Percentiles rank a stretch among this genome's conserved stretches.
Conservation (phyloP, 2,888 invertebrate species). For the Byasa hedistus region DNA sequence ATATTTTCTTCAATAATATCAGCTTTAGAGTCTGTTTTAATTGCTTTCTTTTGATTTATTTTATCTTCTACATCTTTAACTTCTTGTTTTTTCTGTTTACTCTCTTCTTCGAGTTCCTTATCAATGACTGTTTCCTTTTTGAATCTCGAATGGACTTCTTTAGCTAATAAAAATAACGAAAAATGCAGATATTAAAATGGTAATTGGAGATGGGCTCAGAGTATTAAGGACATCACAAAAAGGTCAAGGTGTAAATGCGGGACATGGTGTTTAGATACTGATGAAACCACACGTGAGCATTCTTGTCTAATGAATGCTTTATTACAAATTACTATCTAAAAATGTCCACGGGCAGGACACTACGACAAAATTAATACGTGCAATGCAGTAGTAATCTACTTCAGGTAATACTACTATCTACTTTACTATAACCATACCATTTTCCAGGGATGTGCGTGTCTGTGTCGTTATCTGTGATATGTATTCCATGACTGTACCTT, state of each 20-base stretch:
- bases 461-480: slow-evolving; percentile 13
- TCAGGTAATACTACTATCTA: slow-evolving; percentile 39
- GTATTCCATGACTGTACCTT: slow-evolving; percentile 40
- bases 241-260: slow-evolving; percentile 42
- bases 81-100: slow-evolving; percentile 46
- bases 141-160: slow-evolving; percentile 75
- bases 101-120: slow-evolving; percentile 70
- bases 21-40: slow-evolving; percentile 50
- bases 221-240: slow-evolving; percentile 61
- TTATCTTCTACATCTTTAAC: slow-evolving; percentile 49
- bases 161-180: slow-evolving; percentile 69
- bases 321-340: slow-evolving; percentile 43
- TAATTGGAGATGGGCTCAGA: slow-evolving; percentile 37
- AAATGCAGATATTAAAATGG: slow-evolving; percentile 44
- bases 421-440: slow-evolving; percentile 20
- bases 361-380: slow-evolving; percentile 62
- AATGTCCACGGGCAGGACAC: slow-evolving; percentile 58
- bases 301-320: slow-evolving; percentile 71
- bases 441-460: slow-evolving; percentile 11
- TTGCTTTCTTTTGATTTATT: slow-evolving; percentile 46
- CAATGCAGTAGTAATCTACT: slow-evolving; percentile 54
- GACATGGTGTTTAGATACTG: slow-evolving; percentile 35
- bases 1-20: slow-evolving; percentile 55
- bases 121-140: slow-evolving; percentile 72
- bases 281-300: slow-evolving; percentile 59